Percentiles rank a stretch among this genome's conserved stretches.
Evolutionary conservation across 2,888 invertebrate species (phyloP).

Genomic region (Herminia tarsipennalis): DNA sequence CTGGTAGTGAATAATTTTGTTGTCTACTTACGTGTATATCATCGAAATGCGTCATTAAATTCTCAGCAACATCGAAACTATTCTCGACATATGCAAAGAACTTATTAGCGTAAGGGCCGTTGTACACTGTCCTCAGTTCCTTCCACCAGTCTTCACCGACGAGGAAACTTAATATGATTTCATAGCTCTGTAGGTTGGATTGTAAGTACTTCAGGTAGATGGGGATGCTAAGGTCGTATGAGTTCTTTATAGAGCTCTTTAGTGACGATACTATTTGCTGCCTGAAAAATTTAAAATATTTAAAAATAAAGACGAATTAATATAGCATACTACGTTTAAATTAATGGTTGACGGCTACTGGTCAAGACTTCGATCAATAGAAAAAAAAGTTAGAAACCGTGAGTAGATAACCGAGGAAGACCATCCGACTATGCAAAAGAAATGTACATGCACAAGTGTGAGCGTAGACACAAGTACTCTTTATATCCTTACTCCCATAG

Average conservation of each 20-base stretch:
- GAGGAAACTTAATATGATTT: conserved; percentile 66
- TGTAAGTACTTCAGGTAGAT: conserved; percentile 74
- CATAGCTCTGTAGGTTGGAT: conserved; percentile 65
- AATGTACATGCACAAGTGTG: too few species aligned
- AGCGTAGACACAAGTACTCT: too few species aligned
- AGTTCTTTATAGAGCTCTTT: conserved; percentile 60
- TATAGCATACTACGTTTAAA: too few species aligned
- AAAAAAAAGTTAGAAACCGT: too few species aligned
- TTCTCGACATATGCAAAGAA: conserved; percentile 68
- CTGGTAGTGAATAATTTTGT: too few species aligned
- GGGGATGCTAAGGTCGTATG: conserved; percentile 69
- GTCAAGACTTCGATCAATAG: too few species aligned
- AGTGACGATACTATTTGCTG: conserved; percentile 54
- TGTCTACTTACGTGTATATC: conserved; percentile 72
- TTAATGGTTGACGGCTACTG: too few species aligned
- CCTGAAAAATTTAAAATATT: conserved; percentile 64
- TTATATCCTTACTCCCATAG: too few species aligned
- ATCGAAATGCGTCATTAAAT: conserved; percentile 71
- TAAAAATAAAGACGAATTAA: too few species aligned
- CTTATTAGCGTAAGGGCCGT: conserved; percentile 56
- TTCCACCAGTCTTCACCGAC: conserved; percentile 76
- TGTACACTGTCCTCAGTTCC: conserved; percentile 58
- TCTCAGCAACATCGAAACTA: conserved; percentile 66
- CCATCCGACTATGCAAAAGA: too few species aligned
- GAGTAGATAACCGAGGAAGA: too few species aligned